Percentiles rank a stretch among this genome's conserved stretches.
phyloP scores from a whole-genome alignment of 2,113 vertebrate genomes.

The Vulpes vulpes region DNA sequence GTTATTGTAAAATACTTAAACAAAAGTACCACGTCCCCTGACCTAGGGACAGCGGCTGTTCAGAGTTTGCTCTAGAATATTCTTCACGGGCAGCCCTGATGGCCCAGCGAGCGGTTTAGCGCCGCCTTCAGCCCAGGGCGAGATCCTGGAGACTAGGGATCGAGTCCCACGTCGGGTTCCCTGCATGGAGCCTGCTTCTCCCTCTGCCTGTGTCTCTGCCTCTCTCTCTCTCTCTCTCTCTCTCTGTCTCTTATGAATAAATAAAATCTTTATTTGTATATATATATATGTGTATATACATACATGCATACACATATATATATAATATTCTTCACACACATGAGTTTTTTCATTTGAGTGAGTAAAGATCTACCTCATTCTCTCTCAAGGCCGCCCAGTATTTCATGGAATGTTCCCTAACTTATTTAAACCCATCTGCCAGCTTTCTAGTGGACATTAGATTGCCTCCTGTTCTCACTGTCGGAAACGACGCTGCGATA shows the following conservation, averaged over 20 bases:
- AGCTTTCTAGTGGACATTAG: background rate
- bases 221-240: too few relatives aligned
- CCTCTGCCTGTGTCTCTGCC: too few relatives aligned
- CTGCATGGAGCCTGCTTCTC: too few relatives aligned
- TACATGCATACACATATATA: too few relatives aligned
- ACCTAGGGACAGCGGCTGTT: background rate
- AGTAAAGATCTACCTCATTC: background rate
- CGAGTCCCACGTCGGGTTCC: too few relatives aligned
- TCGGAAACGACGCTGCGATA: background rate
- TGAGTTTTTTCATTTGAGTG: slow-evolving; percentile 7
- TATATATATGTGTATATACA: too few relatives aligned
- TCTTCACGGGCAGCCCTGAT: background rate
- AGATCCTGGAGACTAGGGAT: too few relatives aligned
- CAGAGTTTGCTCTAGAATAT: background rate
- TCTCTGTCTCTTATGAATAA: too few relatives aligned
- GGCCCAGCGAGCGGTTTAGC: too few relatives aligned
- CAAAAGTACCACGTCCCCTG: background rate
- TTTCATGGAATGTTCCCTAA: background rate
- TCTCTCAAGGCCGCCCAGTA: background rate
- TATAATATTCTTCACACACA: background rate
- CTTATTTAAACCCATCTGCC: background rate
- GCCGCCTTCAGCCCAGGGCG: too few relatives aligned
- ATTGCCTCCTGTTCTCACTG: background rate
- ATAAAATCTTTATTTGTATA: too few relatives aligned
- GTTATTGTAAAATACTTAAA: slow-evolving; percentile 3